These are phyloP conservation scores for Myripristis murdjan DNA, from an alignment of 2,797 vertebrate species.

Conservation along the genomic window DNA sequence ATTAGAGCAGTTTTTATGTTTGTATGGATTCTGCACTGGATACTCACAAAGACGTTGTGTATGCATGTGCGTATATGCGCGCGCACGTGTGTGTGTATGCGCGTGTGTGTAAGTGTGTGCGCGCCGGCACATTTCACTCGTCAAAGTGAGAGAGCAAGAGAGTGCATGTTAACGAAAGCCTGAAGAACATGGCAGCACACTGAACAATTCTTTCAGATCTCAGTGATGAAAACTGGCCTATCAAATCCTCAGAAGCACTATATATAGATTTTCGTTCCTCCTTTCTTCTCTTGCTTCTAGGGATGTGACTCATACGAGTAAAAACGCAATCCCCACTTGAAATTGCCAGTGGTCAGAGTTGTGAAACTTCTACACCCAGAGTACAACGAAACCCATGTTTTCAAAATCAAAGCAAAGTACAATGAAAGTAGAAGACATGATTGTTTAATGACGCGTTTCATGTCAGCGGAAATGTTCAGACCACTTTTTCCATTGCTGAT, in stretches of 20 bases:
- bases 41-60: not conserved
- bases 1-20: slow-evolving; percentile 9
- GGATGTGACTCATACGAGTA: slow-evolving; percentile 10
- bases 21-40: not conserved
- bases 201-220: slow-evolving; percentile 62
- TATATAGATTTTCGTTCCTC: slow-evolving; percentile 9
- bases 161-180: slow-evolving; percentile 14
- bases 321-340: not conserved
- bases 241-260: slow-evolving; percentile 30
- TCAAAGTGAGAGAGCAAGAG: not conserved
- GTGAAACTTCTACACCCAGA: not conserved
- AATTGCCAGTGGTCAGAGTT: not conserved
- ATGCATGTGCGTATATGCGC: no score
- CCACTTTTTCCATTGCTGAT: not conserved
- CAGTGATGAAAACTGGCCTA: slow-evolving; percentile 31
- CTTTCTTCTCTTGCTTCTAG: not conserved
- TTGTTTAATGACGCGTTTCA: no score
- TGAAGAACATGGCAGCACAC: slow-evolving; percentile 26
- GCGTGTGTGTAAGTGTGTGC: slow-evolving; percentile 6
- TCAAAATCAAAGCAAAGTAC: no score
- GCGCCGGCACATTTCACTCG: not conserved
- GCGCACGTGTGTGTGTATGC: slow-evolving; percentile 2
- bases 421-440: no score
- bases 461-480: not conserved
- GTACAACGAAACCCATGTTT: not conserved